Evolutionary conservation across 2,888 invertebrate species (phyloP), one percentile per base, ranked within the genome.

Genomic region (Fabriciana adippe): DNA sequence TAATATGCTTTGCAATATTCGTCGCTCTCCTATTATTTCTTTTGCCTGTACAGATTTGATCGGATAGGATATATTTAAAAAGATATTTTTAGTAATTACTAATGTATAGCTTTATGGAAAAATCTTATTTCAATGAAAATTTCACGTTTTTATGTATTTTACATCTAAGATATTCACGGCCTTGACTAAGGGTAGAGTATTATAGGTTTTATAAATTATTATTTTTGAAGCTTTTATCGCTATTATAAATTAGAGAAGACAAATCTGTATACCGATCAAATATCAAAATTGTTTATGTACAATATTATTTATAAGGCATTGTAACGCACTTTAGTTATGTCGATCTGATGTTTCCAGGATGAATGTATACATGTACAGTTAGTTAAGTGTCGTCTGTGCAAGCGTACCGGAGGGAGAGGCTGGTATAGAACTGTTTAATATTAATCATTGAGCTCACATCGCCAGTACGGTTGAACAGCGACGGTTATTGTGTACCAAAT

Each of bases 401-500:
- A 88, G 83, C 76, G 86, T 86, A 87, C 81, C 66, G 83, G 82
- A 69, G 80, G 76, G 66, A 62, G 62, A 54, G 56, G 54, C 18
- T 54, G 69, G 73, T 74, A 67, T 72, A 54, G 31, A 26, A 50
- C 15, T 66, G 54, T 59, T 56, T 47, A n/a, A 47, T 47, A 31
- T 57, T 8, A 63, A 64, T 55, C 60, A 55, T 45, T 35, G 16
- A 54, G 73, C 73, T 72, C 72, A 78, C 67, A 72, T 78, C 79
- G 73, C 79, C 81, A 71, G 82, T 87, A 86, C 88, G 84, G 88
- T 88, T 89, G 89, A 87, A 87, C 85, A 80, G 80, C 75, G 72
- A 85, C 78, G 63, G 68, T 74, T 82, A 82, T 82, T 79, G 83
- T 89, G 87, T 89, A 89, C 89, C 89, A 89, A 89, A 89, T 89